Base-by-base conservation (phyloP, 53 echinoderm and acorn worm species). In the Temnopleurus reevesii region DNA sequence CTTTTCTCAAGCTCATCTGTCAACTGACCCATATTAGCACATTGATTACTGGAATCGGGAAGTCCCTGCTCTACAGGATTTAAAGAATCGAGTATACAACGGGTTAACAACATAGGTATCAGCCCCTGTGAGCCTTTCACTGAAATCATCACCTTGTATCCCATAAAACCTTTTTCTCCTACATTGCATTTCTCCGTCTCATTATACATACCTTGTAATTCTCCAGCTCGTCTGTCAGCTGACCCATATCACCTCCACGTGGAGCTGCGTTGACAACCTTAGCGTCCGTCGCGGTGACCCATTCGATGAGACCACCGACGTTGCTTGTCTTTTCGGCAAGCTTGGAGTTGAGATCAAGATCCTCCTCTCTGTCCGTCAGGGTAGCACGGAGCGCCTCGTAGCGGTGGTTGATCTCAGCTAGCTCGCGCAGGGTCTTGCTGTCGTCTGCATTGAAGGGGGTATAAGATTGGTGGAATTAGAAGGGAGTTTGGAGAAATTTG, bases 201-300 rank as follows among this genome's bases (percentile, higher is more conserved):
- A n/a, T n/a, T n/a, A n/a, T n/a, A 43, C 93, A 45, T 81, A 95
- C 97, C 95, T 90, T 97, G 92, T 92, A 94, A 24, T 91, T 90
- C 35, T 97, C 95, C 27, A 95, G 90, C 81, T 97, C 95, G 41
- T 86, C 84, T 55, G 94, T 82, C 23, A 97, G 92, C 64, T 97
- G 92, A 30, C 91, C 92, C 86, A 95, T 90, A 53, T 97, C 95
- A 12, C 66, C 88, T 53, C 94, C 92, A 38, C 89, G 91, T 23
- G 97, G 97, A 12, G 97, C 91, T 0, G 97, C 93, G 23, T 95
- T 66, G 17, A 91, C 93, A 56, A 99, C 93, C 91, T 91, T 94
- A 12, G 95, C 94, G 26, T 99, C 96, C 5, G 96, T 96, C 7
- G 71, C 93, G 2, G 94, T 96, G 55, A 99, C 94, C 99, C 99